Conservation (phyloP, 2,113 vertebrate species). For the Vulpes vulpes region DNA sequence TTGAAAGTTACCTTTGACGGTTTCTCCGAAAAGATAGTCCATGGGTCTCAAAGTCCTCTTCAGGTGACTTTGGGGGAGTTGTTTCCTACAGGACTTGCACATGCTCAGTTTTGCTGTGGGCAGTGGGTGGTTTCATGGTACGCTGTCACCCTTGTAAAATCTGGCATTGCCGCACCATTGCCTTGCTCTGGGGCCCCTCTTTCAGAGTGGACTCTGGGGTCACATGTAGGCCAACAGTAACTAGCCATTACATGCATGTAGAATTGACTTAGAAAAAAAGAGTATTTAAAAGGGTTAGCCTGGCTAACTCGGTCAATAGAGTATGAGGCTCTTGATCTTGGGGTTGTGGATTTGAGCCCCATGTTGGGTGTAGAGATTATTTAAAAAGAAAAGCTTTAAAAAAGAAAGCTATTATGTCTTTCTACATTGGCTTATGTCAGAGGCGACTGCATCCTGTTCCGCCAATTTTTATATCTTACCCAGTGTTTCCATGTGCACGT, state of each 20-base stretch:
- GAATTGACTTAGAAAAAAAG: background rate
- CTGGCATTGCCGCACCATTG: fast-evolving
- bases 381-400: background rate
- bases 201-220: too few species aligned
- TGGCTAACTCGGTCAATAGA: background rate
- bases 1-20: background rate
- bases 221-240: too few species aligned
- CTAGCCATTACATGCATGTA: too few species aligned
- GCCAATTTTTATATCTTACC: fast-evolving
- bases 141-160: background rate
- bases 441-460: background rate
- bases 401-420: background rate
- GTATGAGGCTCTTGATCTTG: background rate
- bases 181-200: background rate
- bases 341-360: background rate
- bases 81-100: background rate
- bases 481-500: background rate
- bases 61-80: background rate
- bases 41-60: background rate
- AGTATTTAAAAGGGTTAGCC: background rate
- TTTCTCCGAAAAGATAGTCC: background rate
- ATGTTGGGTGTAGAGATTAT: background rate
- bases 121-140: background rate
- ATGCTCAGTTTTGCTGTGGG: background rate
- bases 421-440: too few species aligned